Evolutionary conservation across 1,140 invertebrate genomes (phyloP).

Genomic region (Apolygus lucorum): DNA sequence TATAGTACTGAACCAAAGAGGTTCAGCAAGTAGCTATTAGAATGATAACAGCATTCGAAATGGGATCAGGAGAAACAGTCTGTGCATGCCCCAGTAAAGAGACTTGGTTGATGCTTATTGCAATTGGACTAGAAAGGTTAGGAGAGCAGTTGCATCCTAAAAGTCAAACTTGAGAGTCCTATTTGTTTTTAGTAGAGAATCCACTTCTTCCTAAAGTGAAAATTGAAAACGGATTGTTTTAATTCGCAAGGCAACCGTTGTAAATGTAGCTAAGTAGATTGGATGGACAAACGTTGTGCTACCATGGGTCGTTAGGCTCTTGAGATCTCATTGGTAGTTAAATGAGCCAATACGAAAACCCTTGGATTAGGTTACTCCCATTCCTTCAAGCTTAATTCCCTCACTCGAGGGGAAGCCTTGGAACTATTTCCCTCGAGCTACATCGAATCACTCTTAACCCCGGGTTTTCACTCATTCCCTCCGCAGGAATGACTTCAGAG

Average conservation of each 20-base stretch:
- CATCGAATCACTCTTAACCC: too few species aligned
- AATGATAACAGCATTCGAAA: too few species aligned
- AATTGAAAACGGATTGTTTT: conserved; percentile 13
- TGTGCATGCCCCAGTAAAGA: neutral
- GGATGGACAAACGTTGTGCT: conserved; percentile 5
- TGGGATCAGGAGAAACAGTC: too few species aligned
- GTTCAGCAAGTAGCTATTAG: too few species aligned
- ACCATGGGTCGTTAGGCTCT: neutral
- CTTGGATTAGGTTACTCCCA: conserved; percentile 1
- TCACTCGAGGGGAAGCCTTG: too few species aligned
- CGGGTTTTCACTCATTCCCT: too few species aligned
- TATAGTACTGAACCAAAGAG: too few species aligned
- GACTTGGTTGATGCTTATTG: neutral
- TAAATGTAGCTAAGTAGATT: conserved; percentile 1
- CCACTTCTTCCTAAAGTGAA: neutral
- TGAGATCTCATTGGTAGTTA: conserved; percentile 11
- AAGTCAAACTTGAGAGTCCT: neutral
- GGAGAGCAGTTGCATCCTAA: too few species aligned
- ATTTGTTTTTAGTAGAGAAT: neutral
- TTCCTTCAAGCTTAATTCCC: conserved; percentile 6
- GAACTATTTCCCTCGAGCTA: too few species aligned
- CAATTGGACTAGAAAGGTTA: neutral
- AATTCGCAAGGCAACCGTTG: conserved; percentile 2
- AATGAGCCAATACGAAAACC: conserved; percentile 14
- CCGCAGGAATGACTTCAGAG: too few species aligned